phyloP scores from a whole-genome alignment of 2,888 invertebrate species.

The Synergus japonicus region DNA sequence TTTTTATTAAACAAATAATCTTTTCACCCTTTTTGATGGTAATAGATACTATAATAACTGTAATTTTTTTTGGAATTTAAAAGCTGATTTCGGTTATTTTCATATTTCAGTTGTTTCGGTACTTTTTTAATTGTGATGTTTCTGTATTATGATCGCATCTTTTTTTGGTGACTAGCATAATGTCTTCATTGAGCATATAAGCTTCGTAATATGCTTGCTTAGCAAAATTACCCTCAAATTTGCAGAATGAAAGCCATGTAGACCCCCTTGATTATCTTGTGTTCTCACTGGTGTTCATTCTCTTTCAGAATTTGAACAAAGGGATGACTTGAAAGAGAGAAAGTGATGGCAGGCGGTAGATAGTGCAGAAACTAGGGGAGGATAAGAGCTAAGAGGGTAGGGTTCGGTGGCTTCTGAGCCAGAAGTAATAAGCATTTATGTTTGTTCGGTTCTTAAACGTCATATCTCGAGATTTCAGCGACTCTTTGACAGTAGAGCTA shows the following conservation, averaged over 20 bases:
- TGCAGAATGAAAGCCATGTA: constrained; percentile 36
- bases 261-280: constrained; percentile 32
- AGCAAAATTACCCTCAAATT: constrained; percentile 36
- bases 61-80: no score
- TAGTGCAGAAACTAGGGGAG: constrained; percentile 23
- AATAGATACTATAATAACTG: no score
- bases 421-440: constrained; percentile 36
- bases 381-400: constrained; percentile 24
- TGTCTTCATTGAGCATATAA: constrained; percentile 12
- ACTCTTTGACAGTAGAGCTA: constrained; percentile 33
- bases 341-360: constrained; percentile 33
- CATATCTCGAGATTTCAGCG: constrained; percentile 34
- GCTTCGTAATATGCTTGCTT: constrained; percentile 34
- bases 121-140: no score
- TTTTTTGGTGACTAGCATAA: neutral
- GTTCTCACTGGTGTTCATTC: constrained; percentile 38
- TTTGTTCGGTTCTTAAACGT: constrained; percentile 40
- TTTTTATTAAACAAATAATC: no score
- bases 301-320: constrained; percentile 38
- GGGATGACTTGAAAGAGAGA: constrained; percentile 29
- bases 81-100: no score
- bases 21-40: no score
- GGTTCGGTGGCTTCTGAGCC: constrained; percentile 15
- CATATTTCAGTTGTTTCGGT: no score
- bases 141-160: neutral